Conservation (phyloP, 2,888 invertebrate species). For the Philopedon plagiatum region DNA sequence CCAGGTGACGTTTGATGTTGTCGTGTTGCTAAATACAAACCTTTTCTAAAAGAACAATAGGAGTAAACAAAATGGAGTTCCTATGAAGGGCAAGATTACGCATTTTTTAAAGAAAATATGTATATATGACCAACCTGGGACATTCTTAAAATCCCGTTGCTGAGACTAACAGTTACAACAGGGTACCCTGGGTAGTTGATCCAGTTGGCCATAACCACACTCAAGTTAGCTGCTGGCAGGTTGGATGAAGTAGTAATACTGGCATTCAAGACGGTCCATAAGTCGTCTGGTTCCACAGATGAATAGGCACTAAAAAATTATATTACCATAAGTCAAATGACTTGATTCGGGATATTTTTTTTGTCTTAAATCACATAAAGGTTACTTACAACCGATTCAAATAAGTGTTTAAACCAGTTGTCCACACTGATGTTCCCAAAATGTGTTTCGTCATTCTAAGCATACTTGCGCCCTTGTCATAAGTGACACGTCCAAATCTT, state of each 20-base stretch:
- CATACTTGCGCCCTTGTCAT: conserved; percentile 54
- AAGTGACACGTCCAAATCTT: conserved; percentile 76
- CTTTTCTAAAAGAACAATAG: conserved; percentile 33
- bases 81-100: too few relatives aligned
- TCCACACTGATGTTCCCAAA: conserved; percentile 42
- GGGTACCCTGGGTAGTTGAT: conserved; percentile 45
- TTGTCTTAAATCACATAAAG: neutral
- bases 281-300: conserved; percentile 43
- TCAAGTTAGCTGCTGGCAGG: conserved; percentile 26
- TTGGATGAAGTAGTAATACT: conserved; percentile 1
- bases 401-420: conserved; percentile 44
- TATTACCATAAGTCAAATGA: too few relatives aligned
- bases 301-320: conserved; percentile 27
- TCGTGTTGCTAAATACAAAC: conserved; percentile 59
- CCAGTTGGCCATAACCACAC: conserved; percentile 43
- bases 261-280: conserved; percentile 42
- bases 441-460: conserved; percentile 52
- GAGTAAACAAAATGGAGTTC: too few relatives aligned
- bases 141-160: conserved; percentile 43
- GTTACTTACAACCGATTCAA: conserved; percentile 44
- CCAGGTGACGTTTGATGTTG: conserved; percentile 67
- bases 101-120: too few relatives aligned
- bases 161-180: conserved; percentile 34
- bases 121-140: conserved; percentile 46
- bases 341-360: too few relatives aligned